A percentile compares a stretch with the other conserved stretches of the same genome.
These are phyloP conservation scores for Agrochola macilenta DNA, from an alignment of 2,888 invertebrate species.

Conservation along the genomic window DNA sequence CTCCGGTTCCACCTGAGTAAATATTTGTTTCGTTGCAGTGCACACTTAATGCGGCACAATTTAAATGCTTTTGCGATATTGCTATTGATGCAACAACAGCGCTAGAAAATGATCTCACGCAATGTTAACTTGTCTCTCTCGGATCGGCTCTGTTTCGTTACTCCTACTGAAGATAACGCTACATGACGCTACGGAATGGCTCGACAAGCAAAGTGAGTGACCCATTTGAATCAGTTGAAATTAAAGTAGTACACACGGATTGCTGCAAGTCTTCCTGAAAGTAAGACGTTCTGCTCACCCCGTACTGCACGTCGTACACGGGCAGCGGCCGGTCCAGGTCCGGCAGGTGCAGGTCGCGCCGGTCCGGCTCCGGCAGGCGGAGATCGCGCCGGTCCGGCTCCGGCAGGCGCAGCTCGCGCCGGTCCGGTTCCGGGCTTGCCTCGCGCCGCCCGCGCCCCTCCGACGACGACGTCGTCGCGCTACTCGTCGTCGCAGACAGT, in stretches of 20 bases:
- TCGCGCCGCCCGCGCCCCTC: constrained; percentile 90
- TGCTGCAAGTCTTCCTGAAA: neutral
- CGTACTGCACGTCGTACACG: constrained; percentile 88
- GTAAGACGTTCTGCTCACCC: constrained; percentile 75
- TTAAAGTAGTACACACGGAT: neutral
- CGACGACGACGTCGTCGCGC: constrained; percentile 91
- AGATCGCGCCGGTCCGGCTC: constrained; percentile 84
- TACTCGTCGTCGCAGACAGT: constrained; percentile 87
- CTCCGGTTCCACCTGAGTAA: constrained; percentile 36
- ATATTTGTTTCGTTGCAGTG: constrained; percentile 26
- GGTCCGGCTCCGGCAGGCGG: constrained; percentile 80
- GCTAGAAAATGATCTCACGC: neutral
- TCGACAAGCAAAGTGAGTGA: neutral
- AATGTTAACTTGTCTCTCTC: no score
- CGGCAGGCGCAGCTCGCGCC: constrained; percentile 82
- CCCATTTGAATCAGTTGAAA: no score
- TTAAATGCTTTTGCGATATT: neutral
- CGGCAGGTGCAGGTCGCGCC: constrained; percentile 82
- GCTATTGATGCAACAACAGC: neutral
- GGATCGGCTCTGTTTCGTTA: neutral
- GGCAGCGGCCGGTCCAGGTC: constrained; percentile 85
- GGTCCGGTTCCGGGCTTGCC: constrained; percentile 84
- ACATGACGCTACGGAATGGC: no score
- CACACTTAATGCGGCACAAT: constrained; percentile 16
- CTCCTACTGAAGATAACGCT: neutral